phyloP scores from a whole-genome alignment of 2,888 invertebrate genomes.

The Eugnorisma glareosa region DNA sequence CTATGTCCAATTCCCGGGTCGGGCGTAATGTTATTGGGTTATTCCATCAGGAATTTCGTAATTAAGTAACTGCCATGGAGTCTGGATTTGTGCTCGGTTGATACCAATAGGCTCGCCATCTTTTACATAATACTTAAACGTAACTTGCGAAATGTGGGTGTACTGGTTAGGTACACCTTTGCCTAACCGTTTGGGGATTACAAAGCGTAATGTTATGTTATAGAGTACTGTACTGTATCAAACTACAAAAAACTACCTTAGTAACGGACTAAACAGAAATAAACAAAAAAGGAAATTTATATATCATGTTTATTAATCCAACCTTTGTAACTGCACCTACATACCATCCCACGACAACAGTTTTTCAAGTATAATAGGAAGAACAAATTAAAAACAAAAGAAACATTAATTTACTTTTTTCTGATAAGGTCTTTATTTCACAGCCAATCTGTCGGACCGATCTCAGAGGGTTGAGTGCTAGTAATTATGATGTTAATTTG shows the following conservation, averaged over 20 bases:
- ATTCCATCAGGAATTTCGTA: too few species aligned
- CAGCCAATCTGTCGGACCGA: background rate
- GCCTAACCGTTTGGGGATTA: background rate
- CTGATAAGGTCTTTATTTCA: background rate
- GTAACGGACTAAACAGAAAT: background rate
- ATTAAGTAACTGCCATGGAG: too few species aligned
- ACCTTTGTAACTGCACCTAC: slow-evolving; percentile 15
- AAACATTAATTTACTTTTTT: background rate
- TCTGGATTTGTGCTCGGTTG: too few species aligned
- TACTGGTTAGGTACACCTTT: too few species aligned
- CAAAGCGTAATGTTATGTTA: background rate
- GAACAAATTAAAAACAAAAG: slow-evolving; percentile 36
- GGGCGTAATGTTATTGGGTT: background rate
- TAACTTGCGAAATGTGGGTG: too few species aligned
- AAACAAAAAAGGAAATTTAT: background rate
- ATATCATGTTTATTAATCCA: background rate
- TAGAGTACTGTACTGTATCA: background rate
- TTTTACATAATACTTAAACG: too few species aligned
- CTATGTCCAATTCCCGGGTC: background rate
- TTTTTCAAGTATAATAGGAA: slow-evolving; percentile 1
- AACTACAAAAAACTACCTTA: background rate
- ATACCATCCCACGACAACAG: background rate
- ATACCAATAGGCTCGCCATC: too few species aligned
- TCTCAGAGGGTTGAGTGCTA: slow-evolving; percentile 13
- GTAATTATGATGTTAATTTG: background rate